phyloP scores from a whole-genome alignment of 2,113 vertebrate species.

The Polyodon spathula region DNA sequence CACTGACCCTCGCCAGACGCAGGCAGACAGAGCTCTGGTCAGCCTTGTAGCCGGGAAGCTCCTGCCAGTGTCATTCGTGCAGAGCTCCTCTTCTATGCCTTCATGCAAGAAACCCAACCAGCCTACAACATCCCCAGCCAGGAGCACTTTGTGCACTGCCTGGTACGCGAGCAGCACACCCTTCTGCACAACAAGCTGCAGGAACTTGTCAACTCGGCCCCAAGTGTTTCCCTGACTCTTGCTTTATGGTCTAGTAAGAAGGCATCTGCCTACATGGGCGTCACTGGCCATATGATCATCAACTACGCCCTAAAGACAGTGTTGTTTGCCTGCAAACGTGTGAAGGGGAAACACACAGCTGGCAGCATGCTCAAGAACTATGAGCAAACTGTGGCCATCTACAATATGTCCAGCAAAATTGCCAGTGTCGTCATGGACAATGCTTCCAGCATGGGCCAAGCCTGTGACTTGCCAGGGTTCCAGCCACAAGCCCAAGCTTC shows the following conservation, averaged over 20 bases:
- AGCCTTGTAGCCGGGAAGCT: conserved; percentile 3
- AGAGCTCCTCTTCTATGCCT: conserved; percentile 1
- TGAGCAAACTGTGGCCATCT: neutral
- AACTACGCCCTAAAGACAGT: neutral
- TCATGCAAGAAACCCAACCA: conserved; percentile 2
- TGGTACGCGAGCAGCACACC: conserved; percentile 2
- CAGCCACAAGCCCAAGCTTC: neutral
- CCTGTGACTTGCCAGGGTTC: conserved; percentile 9
- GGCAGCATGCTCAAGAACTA: neutral
- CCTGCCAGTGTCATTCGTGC: conserved; percentile 7
- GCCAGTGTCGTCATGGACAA: conserved; percentile 6
- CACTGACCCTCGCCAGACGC: conserved; percentile 5
- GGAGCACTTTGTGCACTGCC: neutral
- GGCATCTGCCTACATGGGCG: neutral
- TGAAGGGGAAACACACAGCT: neutral
- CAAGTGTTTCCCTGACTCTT: neutral
- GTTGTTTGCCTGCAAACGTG: conserved; percentile 6
- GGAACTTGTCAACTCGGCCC: conserved; percentile 5
- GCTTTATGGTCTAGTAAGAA: neutral
- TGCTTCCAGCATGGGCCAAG: neutral
- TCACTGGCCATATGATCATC: neutral
- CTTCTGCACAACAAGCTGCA: neutral
- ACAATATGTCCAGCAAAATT: conserved; percentile 5
- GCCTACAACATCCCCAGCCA: neutral
- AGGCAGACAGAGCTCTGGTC: conserved; percentile 2